Base-by-base conservation (phyloP, 2,888 invertebrate genomes). In the Macrosoma leucophasiata region DNA sequence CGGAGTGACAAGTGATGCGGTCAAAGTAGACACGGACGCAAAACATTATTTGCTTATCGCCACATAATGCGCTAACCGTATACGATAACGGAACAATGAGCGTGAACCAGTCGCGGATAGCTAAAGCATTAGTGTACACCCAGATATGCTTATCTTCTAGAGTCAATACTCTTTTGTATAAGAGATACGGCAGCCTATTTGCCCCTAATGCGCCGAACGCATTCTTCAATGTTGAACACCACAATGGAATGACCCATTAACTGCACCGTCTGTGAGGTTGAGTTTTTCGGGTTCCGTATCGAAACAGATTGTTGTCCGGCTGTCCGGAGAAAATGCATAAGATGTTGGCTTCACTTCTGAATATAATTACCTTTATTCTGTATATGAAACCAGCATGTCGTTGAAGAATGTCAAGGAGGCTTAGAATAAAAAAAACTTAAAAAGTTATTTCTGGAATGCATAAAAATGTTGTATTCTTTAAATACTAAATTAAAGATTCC, bases 101-200 rank as follows among this genome's bases (percentile, higher is more conserved):
- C 70, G 68, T 76, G 71, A 65, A 69, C 66, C 71, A 62, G 57
- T 66, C 52, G 51, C 62, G 66, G 68, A 72, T 63, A 64, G 57
- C 58, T 67, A 73, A 63, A 62, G 70, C 72, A 74, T 75, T 70
- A 72, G 69, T 72, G 62, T 66, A 67, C 59, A 70, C 58, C 60
- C 58, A 69, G 79, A 81, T 79, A 81, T 51, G 70, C 70, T 79
- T 82, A 82, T 82, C 81, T 73, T 52, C 56, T 35, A 61, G 57
- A 74, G 82, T 81, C 81, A 82, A 81, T 82, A 82, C 73, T 76
- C 82, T 78, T 81, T 82, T 84, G 82, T 81, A 71, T 69, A 58
- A 58, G 52, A 71, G 81, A 81, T 79, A 82, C 66, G 73, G 71
- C 62, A 75, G 72, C 65, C 75, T 77, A 69, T 81, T 77, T 76